Base-by-base conservation (phyloP, 1,140 invertebrate genomes). In the Atta colombica region DNA sequence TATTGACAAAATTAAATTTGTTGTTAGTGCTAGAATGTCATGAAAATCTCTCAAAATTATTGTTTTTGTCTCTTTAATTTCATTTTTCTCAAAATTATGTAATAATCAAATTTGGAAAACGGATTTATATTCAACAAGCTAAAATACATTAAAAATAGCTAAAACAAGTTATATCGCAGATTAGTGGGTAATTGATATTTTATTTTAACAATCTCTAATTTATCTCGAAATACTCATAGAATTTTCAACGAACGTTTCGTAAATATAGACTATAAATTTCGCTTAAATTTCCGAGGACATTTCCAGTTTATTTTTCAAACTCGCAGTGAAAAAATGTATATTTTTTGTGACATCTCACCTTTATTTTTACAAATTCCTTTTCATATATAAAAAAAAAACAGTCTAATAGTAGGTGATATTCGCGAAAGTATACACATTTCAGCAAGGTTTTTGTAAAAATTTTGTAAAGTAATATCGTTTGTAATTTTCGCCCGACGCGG, bases 331-430 rank as follows among this genome's bases (percentile, higher is more conserved):
- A 78, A 78, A 78, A 39, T 77, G 16, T 18, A 77, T 8, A 28
- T 65, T 78, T 78, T 10, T 78, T 10, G 60, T 16, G 7, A 49
- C 58, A 25, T 77, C 6, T 39, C 25, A 63, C 28, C 3, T 45
- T 77, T 77, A 77, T 77, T 77, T 77, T 49, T 49, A 77, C 25
- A 21, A 77, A 77, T 25, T 77, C 16, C 58, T 77, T 65, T 77
- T 49, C 1, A 53, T 21, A 49, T 21, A n/a, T n/a, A 49, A 18
- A 14, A 63, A 31, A 18, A 14, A 25, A 63, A 28, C 21, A 5
- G 14, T 77, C 16, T 39, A 16, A 5, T 10, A 39, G 14, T 77
- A 12, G 14, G 0, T 45, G 10, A 61, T 25, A 60, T 77, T n/a
- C 31, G 3, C 0, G 8, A 18, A 2, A 63, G 8, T 25, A 14